Conservation (phyloP, 2,888 invertebrate species). For the Drosophila histrio region DNA sequence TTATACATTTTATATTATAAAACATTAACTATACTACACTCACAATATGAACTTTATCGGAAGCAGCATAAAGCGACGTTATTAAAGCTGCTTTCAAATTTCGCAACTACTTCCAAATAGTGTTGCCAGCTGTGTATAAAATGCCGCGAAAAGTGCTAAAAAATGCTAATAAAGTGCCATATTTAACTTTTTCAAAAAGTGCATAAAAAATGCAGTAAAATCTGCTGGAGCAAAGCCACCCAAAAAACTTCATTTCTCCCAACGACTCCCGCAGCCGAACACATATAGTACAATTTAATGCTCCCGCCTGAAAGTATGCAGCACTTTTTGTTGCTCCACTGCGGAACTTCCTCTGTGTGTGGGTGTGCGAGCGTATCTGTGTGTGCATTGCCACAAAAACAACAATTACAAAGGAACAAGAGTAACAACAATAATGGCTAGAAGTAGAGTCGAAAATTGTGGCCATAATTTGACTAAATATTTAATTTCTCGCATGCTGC, state of each 20-base stretch:
- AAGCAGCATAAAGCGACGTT: background rate
- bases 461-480: conserved; percentile 77
- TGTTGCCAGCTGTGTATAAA: conserved; percentile 18
- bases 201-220: conserved; percentile 20
- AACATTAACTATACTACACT: background rate
- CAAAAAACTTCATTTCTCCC: too few species aligned
- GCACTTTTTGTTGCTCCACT: conserved; percentile 26
- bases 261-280: too few species aligned
- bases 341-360: conserved; percentile 8
- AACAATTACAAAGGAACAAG: conserved; percentile 53
- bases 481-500: conserved; percentile 67
- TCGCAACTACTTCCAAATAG: conserved; percentile 11
- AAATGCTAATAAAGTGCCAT: conserved; percentile 40
- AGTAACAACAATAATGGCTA: conserved; percentile 24
- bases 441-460: conserved; percentile 62
- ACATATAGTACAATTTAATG: conserved; percentile 26
- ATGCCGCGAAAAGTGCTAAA: conserved; percentile 9
- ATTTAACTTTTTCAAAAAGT: conserved; percentile 30
- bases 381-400: conserved; percentile 28
- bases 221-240: background rate
- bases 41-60: background rate
- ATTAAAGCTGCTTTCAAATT: conserved; percentile 12
- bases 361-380: background rate
- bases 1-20: too few species aligned
- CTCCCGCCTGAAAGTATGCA: conserved; percentile 57